Percentiles rank a stretch among this genome's conserved stretches.
Conservation (phyloP, 2,888 invertebrate species). For the Drosophila limbata region DNA sequence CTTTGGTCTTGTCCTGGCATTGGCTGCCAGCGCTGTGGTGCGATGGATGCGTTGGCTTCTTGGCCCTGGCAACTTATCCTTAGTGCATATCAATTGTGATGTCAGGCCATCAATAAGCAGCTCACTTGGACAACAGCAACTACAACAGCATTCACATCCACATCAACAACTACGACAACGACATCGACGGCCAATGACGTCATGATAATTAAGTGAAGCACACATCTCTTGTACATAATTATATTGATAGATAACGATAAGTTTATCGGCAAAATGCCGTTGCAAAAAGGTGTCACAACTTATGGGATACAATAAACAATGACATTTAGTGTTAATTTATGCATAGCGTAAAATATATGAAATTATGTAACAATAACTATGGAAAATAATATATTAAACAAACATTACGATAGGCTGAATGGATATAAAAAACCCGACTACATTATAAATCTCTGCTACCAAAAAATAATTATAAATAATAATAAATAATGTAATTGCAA, state of each 20-base stretch:
- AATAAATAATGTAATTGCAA: conserved; percentile 57
- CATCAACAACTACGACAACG: conserved; percentile 7
- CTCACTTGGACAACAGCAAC: conserved; percentile 9
- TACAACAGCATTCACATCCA: conserved; percentile 11
- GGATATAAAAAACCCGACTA: conserved; percentile 12
- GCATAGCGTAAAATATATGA: conserved; percentile 64
- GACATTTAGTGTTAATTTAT: conserved; percentile 71
- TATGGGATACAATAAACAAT: conserved; percentile 44
- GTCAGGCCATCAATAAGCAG: conserved; percentile 41
- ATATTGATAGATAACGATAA: conserved; percentile 54
- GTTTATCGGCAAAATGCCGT: conserved; percentile 35
- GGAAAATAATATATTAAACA: conserved; percentile 17
- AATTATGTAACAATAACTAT: conserved; percentile 38
- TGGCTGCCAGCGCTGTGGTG: conserved; percentile 68
- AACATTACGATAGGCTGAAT: conserved; percentile 31
- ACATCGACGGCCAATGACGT: conserved; percentile 19
- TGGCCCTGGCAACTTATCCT: conserved; percentile 35
- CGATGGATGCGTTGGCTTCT: conserved; percentile 60
- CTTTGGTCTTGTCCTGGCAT: conserved; percentile 52
- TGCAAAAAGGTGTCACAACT: conserved; percentile 34
- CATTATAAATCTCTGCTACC: conserved; percentile 24
- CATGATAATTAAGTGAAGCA: conserved; percentile 68
- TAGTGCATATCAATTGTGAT: conserved; percentile 75
- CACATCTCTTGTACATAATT: conserved; percentile 57
- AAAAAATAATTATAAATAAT: conserved; percentile 15